Evolutionary conservation across 2,888 invertebrate genomes (phyloP), one percentile per base, ranked within the genome.

Genomic region (Folsomia manolachei): DNA sequence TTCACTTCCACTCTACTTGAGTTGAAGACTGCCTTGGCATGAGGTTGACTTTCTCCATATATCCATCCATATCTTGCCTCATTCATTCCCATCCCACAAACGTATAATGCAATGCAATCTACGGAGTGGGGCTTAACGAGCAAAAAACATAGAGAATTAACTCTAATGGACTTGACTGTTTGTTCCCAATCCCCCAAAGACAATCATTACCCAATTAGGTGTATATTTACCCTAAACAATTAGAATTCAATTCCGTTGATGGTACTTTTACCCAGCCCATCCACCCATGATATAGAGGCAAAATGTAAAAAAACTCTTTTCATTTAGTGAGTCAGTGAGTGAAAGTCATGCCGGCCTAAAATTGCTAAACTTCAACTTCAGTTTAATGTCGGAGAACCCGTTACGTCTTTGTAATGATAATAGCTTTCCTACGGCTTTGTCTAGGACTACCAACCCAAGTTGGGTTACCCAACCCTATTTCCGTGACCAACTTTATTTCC

Each of bases 161-260:
- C 56, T 56, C 56, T 56, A 56, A 56, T 56, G 56, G 56, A 56
- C 11, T 56, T 56, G 56, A 56, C 56, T 18, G 56, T 56, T 56
- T 56, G 21, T 18, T 56, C 56, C 7, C 19, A 56, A 21, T 14
- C 7, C 56, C 56, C 56, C 19, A 56, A 56, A 56, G 56, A 56
- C 56, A 56, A 56, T 56, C 56, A 56, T 56, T 56, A 56, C 19
- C 56, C 56, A 56, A 56, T 56, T 56, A 56, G 56, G n/a, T 56
- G 56, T 19, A 14, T 56, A 56, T 56, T 56, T 56, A 56, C 56
- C 56, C 56, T 56, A 56, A 56, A 56, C 56, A 56, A 56, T 56
- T 56, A 56, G 56, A 56, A 19, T 56, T 56, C 56, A 56, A 56
- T 56, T 56, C 56, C 7, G 21, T 19, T 56, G 56, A 56, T 56